Evolutionary conservation across 1,140 invertebrate species (phyloP).

Genomic region (Pseudomyrmex flavicornis): DNA sequence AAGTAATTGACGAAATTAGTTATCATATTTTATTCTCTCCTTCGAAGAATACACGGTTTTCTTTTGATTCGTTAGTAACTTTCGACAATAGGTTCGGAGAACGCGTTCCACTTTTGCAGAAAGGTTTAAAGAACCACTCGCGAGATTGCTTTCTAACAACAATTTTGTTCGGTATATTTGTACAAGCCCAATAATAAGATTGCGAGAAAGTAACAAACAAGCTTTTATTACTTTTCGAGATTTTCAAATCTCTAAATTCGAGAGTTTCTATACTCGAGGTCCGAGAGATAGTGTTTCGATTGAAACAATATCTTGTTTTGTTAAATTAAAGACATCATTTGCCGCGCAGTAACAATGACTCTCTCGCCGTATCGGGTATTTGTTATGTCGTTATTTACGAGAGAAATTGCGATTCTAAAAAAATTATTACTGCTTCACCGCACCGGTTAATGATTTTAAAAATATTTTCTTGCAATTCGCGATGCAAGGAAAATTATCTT

Average conservation of each 20-base stretch:
- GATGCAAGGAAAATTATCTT: constrained; percentile 10
- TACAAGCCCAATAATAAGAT: not conserved
- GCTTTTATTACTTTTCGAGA: not conserved
- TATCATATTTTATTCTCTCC: not conserved
- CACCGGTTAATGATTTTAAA: constrained; percentile 24
- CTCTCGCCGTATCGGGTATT: not conserved
- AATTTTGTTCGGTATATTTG: constrained; percentile 20
- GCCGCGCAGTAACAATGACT: not conserved
- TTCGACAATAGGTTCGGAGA: constrained; percentile 16
- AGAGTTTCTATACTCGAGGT: not conserved
- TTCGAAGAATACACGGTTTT: not conserved
- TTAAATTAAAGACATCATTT: not conserved
- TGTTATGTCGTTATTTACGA: not conserved
- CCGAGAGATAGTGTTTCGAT: no score
- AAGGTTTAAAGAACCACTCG: constrained; percentile 31
- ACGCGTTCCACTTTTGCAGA: not conserved
- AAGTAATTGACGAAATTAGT: constrained; percentile 16
- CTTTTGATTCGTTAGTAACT: constrained; percentile 2
- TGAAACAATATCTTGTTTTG: not conserved
- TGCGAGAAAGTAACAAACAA: not conserved
- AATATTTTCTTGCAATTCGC: constrained; percentile 24
- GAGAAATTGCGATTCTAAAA: not conserved
- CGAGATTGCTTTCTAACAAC: constrained; percentile 10
- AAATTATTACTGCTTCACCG: not conserved
- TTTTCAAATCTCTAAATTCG: constrained; percentile 1